Evolutionary conservation across 2,113 vertebrate genomes (phyloP), one percentile per base, ranked within the genome.

Genomic region (Nansenia antarctica): DNA sequence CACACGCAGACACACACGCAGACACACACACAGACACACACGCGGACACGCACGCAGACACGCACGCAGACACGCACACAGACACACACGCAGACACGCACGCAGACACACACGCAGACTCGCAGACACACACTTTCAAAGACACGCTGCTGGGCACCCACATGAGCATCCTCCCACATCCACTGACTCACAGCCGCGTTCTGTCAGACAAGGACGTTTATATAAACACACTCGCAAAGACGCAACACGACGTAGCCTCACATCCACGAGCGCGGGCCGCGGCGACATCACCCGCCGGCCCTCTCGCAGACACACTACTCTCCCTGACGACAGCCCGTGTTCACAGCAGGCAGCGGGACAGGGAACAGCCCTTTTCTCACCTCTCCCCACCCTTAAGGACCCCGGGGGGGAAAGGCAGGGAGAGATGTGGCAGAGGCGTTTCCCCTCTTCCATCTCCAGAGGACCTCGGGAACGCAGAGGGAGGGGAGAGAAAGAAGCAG

Each of bases 371-470:
- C 35, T 5, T 32, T 27, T 69, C 65, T 72, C 35, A 34, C 31
- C 26, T 64, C 22, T 45, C 61, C 64, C 29, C 58, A 6, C 24
- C 70, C 39, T 22, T 55, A 18, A 9, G 24, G 65, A 24, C 27
- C 11, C 60, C 0, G 11, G 31, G 32, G 11, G 31, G 32, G 30
- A 72, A 49, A 58, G 45, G n/a, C 59, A 77, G 30, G 54, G 60
- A 59, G 31, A 61, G 53, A 5, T 11, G 27, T 75, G 45, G 60
- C 22, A 66, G 75, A 53, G 18, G 27, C 42, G 72, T 79, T 63
- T 67, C 77, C 68, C 73, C 65, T 15, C 71, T 77, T 14, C 71
- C 58, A 45, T 72, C 74, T 53, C 52, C 59, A 78, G 47, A 81
- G 34, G 65, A 72, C n/a, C 26, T 58, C 37, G 35, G 24, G 26